Base-by-base conservation (phyloP, 2,888 invertebrate genomes). In the Calameuta pallipes region DNA sequence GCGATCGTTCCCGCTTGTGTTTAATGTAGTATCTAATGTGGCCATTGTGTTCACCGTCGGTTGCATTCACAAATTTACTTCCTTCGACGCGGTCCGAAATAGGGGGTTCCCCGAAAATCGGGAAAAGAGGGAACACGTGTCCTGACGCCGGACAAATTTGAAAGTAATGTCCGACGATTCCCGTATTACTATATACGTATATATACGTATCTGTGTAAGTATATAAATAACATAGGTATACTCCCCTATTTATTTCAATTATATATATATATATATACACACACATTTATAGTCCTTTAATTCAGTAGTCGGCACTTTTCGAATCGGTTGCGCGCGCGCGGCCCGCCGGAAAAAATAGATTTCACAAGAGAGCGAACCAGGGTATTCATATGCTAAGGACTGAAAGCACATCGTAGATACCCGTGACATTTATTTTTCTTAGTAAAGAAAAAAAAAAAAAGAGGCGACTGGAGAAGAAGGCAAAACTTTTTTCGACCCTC, bases 21-120 rank as follows among this genome's bases (percentile, higher is more conserved):
- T 86, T 88, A 91, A 91, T 91, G 90, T 91, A 89, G 88, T 90
- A 90, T 90, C 87, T 91, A 91, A 91, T 90, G 90, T 86, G 87
- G 81, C 86, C 83, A 91, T 91, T 91, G 91, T 91, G 85, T 82
- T 81, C 81, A 80, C 73, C 87, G 89, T 86, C 85, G 86, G 87
- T 87, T 85, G 89, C 83, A 84, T 84, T 88, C 86, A 87, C 88
- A 89, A 89, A 90, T 90, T 89, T 85, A 88, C 87, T 90, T 90
- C 89, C 88, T 88, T 81, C 83, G 81, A 73, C 75, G 78, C 34
- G 71, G 56, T 56, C 56, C 56, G 56, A 56, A 56, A 23, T 78
- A 36, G 70, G 68, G 70, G 74, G 74, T 75, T 78, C 78, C 78
- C 78, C 73, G 56, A 68, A 70, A 73, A 78, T 75, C 69, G 75